phyloP scores from a whole-genome alignment of 2,888 invertebrate genomes.

The Drosophila macrospina region DNA sequence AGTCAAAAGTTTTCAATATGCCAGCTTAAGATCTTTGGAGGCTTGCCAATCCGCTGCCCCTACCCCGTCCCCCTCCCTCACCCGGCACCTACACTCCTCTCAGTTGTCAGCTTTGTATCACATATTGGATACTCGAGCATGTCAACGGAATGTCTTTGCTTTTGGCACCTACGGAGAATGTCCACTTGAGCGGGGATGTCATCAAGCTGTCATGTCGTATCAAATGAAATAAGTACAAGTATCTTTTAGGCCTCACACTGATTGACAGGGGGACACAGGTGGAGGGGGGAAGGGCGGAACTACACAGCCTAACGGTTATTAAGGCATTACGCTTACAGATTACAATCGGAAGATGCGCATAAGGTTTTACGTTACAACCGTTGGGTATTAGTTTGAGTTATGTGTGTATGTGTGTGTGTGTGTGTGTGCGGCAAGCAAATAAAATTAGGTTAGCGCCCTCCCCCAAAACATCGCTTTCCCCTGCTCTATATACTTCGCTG shows the following conservation, averaged over 20 bases:
- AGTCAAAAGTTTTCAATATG: constrained; percentile 33
- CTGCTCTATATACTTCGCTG: constrained; percentile 3
- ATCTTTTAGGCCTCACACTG: constrained; percentile 17
- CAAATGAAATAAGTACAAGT: constrained; percentile 30
- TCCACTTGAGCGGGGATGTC: constrained; percentile 67
- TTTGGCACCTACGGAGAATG: constrained; percentile 57
- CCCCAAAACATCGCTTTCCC: background rate
- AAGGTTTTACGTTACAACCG: constrained; percentile 68
- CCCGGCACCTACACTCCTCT: no score
- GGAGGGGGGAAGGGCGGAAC: background rate
- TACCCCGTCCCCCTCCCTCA: background rate
- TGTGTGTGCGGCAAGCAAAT: constrained; percentile 56
- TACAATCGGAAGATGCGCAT: constrained; percentile 78
- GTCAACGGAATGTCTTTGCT: constrained; percentile 34
- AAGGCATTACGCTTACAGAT: constrained; percentile 64
- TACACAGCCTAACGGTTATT: constrained; percentile 48
- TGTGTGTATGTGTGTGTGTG: constrained; percentile 49
- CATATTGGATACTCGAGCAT: constrained; percentile 45
- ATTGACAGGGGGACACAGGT: constrained; percentile 13
- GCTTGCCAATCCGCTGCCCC: constrained; percentile 5
- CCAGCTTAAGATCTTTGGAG: constrained; percentile 32
- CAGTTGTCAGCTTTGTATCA: constrained; percentile 42
- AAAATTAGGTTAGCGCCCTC: constrained; percentile 60
- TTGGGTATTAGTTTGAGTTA: constrained; percentile 73
- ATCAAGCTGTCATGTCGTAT: constrained; percentile 68